Base-by-base conservation (phyloP, 2,113 vertebrate genomes). In the Chaenogobius annularis region DNA sequence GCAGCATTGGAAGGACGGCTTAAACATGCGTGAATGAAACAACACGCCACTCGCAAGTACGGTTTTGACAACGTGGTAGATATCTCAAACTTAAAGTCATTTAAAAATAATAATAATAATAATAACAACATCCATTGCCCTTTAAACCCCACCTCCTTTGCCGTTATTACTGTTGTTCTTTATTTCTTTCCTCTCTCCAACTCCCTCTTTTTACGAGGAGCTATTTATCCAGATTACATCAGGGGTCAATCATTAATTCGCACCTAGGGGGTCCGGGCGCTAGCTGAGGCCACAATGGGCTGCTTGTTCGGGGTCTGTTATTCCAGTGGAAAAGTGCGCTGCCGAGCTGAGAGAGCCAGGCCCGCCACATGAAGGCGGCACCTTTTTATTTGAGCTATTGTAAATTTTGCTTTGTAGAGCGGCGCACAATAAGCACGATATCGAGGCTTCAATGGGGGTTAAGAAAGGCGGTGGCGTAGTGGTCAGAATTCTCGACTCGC, bases 171-270 rank as follows among this genome's bases (percentile, higher is more conserved):
- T 91, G 87, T 88, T 46, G 7, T 90, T 89, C 87, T 87, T 79
- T 75, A 86, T 87, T 79, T 74, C 73, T 82, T 77, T 80, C 83
- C 84, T 87, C 83, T 82, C 63, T 65, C 90, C 88, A 86, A 87
- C 83, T 78, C 87, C 85, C 88, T 91, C 91, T 87, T 88, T 88
- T 93, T 86, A 92, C 84, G 83, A 88, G 92, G 90, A 90, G 89
- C 91, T 93, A 92, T 94, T 93, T 93, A 93, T 93, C 90, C 92
- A 93, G 92, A 93, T 93, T 94, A 92, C 92, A 93, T 93, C 92
- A 92, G 93, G 89, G 91, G 90, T 91, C 92, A 92, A 93, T 94
- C 93, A 93, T 94, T 94, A 94, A 94, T 94, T 94, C 92, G 79
- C 93, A 94, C 93, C 93, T 94, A 90, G 91, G 93, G 93, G 93